Conservation (phyloP, 2,888 invertebrate genomes). For the Ptilodon capucinus region DNA sequence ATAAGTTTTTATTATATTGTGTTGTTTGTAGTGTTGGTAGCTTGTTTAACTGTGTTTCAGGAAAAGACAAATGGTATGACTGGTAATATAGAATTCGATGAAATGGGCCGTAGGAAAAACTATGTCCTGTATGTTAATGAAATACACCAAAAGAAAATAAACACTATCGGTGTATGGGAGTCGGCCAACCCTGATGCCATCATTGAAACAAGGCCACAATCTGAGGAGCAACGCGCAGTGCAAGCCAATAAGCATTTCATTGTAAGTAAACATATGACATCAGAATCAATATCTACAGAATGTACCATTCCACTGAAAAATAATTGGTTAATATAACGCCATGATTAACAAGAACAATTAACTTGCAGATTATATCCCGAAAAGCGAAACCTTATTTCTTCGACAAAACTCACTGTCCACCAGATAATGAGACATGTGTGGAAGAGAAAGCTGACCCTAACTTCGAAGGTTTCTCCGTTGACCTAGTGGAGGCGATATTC, state of each 20-base stretch:
- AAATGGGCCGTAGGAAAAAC: conserved; percentile 85
- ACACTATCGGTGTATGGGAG: conserved; percentile 62
- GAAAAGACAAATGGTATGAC: conserved; percentile 85
- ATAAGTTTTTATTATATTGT: no score
- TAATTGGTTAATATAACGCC: no score
- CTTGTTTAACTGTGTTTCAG: conserved; percentile 58
- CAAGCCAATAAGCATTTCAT: conserved; percentile 83
- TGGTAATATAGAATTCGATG: conserved; percentile 86
- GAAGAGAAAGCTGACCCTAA: conserved; percentile 81
- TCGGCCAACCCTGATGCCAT: conserved; percentile 79
- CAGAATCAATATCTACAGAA: not conserved
- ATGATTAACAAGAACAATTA: not conserved
- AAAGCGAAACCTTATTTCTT: conserved; percentile 89
- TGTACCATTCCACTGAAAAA: not conserved
- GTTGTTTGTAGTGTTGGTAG: no score
- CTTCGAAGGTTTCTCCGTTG: conserved; percentile 90
- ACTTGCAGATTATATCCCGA: conserved; percentile 81
- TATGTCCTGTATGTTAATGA: conserved; percentile 88
- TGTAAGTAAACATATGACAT: conserved; percentile 66
- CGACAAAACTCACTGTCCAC: conserved; percentile 73
- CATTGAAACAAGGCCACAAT: conserved; percentile 67
- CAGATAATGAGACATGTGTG: conserved; percentile 48
- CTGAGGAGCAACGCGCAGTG: conserved; percentile 56
- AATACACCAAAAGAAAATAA: conserved; percentile 47
- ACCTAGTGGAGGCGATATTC: conserved; percentile 88